phyloP scores from a whole-genome alignment of 2,113 vertebrate species.

The Fulica atra region DNA sequence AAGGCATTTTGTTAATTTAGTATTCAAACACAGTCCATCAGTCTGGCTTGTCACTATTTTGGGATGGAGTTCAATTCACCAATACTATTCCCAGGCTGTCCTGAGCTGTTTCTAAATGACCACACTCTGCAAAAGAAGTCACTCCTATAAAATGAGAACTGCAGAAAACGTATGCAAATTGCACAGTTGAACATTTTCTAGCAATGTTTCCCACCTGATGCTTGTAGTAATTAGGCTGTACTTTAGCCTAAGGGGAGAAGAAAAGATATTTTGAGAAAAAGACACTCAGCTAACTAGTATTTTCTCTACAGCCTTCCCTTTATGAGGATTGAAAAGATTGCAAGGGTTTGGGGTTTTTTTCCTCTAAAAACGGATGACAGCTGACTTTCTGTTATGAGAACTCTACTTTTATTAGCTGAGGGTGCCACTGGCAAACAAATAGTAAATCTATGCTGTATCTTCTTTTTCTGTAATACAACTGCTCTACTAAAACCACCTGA shows the following conservation, averaged over 20 bases:
- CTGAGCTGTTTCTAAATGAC: not conserved
- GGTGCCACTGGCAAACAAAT: not conserved
- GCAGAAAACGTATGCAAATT: not conserved
- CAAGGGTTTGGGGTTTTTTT: not conserved
- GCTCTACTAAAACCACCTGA: not conserved
- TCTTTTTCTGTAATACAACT: not conserved
- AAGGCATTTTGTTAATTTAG: not conserved
- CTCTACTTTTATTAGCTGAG: not conserved
- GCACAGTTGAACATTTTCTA: not conserved
- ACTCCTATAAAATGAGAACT: not conserved
- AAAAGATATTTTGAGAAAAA: conserved; percentile 7
- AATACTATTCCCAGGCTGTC: not conserved
- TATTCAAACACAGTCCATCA: not conserved
- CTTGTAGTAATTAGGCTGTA: not conserved
- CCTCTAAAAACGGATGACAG: not conserved
- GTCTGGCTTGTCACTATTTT: not conserved
- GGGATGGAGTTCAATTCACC: not conserved
- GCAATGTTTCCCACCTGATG: not conserved
- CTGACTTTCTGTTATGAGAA: not conserved
- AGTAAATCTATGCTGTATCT: not conserved
- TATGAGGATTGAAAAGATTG: not conserved
- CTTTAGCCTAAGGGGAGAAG: not conserved
- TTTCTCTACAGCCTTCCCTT: not conserved
- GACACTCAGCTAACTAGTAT: not conserved
- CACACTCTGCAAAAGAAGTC: not conserved